These are phyloP conservation scores for Pelvicachromis taeniatus DNA, from an alignment of 2,113 vertebrate genomes.

Conservation along the genomic window DNA sequence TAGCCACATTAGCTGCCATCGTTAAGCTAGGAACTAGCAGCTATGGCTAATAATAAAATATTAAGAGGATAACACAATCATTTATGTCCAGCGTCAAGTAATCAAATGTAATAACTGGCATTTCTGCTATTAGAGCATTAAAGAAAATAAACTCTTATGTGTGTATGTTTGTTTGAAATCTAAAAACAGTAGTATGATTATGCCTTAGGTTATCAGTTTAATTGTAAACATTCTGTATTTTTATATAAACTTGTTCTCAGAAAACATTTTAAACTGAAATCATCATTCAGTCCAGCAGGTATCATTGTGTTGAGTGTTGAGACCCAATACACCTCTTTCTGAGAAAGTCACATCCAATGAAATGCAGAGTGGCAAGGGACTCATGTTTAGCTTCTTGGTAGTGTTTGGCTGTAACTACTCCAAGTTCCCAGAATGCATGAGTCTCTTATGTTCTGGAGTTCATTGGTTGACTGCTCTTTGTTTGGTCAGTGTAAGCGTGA, in stretches of 20 bases:
- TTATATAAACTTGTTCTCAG: background rate
- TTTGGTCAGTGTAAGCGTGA: background rate
- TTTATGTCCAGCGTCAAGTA: background rate
- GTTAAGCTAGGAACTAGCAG: background rate
- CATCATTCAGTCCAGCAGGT: background rate
- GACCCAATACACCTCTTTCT: background rate
- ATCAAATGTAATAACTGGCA: background rate
- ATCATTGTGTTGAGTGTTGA: background rate
- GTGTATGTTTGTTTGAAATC: too few species aligned
- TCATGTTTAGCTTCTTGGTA: background rate
- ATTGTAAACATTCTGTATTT: background rate
- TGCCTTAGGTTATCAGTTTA: background rate
- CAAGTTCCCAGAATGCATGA: background rate
- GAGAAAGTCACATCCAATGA: background rate
- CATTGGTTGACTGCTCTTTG: background rate
- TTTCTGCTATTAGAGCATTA: background rate
- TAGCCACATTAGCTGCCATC: background rate
- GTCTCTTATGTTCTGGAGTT: background rate
- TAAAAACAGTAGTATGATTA: background rate
- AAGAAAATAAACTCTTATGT: background rate
- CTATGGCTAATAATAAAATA: background rate
- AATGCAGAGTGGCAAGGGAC: background rate
- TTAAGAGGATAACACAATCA: background rate
- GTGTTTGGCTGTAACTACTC: background rate
- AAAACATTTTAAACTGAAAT: background rate